phyloP scores from a whole-genome alignment of 2,888 invertebrate genomes.

The Lucinisca nassula region DNA sequence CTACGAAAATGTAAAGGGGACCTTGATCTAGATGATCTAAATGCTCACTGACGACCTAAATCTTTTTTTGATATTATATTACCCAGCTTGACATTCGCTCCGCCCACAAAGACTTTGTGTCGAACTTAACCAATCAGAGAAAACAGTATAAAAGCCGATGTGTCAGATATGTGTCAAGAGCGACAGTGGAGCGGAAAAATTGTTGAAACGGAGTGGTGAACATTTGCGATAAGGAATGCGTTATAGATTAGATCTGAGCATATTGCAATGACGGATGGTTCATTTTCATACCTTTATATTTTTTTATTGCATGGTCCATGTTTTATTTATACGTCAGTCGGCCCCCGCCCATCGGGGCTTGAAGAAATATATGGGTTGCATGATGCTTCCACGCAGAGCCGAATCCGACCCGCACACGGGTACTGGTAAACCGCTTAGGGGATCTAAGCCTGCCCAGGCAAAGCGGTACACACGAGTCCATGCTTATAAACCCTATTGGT shows the following conservation, averaged over 20 bases:
- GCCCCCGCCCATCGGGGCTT: too few relatives aligned
- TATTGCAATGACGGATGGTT: neutral
- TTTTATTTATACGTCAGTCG: too few relatives aligned
- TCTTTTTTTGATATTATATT: conserved; percentile 30
- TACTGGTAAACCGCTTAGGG: too few relatives aligned
- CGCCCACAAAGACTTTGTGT: conserved; percentile 55
- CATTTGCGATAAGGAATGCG: conserved; percentile 53
- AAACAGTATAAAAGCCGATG: conserved; percentile 48
- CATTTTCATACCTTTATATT: too few relatives aligned
- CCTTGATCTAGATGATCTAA: conserved; percentile 35
- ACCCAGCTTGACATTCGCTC: conserved; percentile 59
- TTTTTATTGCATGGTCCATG: too few relatives aligned
- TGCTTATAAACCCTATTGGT: too few relatives aligned
- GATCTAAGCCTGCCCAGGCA: too few relatives aligned
- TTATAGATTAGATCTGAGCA: conserved; percentile 14
- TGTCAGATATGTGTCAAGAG: conserved; percentile 39
- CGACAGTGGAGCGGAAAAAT: conserved; percentile 59
- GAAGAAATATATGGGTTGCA: too few relatives aligned
- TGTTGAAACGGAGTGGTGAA: conserved; percentile 54
- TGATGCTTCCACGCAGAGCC: too few relatives aligned
- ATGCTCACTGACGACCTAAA: conserved; percentile 63
- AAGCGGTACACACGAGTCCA: too few relatives aligned
- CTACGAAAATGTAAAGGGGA: conserved; percentile 42
- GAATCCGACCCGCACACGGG: too few relatives aligned
- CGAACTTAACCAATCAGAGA: conserved; percentile 48